Percentiles rank a stretch among this genome's conserved stretches.
Evolutionary conservation across 2,113 vertebrate genomes (phyloP).

Genomic region (Nansenia antarctica): DNA sequence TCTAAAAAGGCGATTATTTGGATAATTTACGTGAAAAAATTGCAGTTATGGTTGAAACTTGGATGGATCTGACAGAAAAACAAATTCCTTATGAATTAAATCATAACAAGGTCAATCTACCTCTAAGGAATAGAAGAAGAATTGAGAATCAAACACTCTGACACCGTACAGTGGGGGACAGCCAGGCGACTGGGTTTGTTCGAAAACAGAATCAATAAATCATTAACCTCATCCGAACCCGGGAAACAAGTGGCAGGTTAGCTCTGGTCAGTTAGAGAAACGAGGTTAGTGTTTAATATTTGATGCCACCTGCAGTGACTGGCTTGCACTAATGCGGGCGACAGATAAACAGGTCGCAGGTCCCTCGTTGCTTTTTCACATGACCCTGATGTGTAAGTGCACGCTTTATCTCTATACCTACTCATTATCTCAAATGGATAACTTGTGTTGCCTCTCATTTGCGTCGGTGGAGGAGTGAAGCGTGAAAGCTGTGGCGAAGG

Average conservation of each 20-base stretch:
- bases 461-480: slow-evolving; percentile 83
- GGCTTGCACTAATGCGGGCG: slow-evolving; percentile 82
- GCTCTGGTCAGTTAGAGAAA: slow-evolving; percentile 81
- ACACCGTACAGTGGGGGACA: background rate
- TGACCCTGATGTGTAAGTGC: slow-evolving; percentile 78
- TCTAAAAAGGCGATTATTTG: too few relatives aligned
- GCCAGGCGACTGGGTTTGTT: background rate
- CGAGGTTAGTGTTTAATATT: slow-evolving; percentile 84
- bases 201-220: slow-evolving; percentile 18
- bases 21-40: too few relatives aligned
- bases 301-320: slow-evolving; percentile 83
- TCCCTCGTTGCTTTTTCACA: slow-evolving; percentile 78
- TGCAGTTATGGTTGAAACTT: too few relatives aligned
- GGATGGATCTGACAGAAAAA: too few relatives aligned
- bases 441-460: slow-evolving; percentile 86
- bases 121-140: background rate
- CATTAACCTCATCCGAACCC: slow-evolving; percentile 5
- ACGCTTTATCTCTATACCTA: slow-evolving; percentile 84
- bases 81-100: too few relatives aligned
- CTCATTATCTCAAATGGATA: slow-evolving; percentile 88
- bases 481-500: slow-evolving; percentile 78
- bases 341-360: slow-evolving; percentile 79
- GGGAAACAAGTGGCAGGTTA: slow-evolving; percentile 32
- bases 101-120: background rate
- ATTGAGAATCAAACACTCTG: background rate